phyloP scores from a whole-genome alignment of 37 sponge, comb jelly and placozoan genomes.

The Mnemiopsis leidyi region DNA sequence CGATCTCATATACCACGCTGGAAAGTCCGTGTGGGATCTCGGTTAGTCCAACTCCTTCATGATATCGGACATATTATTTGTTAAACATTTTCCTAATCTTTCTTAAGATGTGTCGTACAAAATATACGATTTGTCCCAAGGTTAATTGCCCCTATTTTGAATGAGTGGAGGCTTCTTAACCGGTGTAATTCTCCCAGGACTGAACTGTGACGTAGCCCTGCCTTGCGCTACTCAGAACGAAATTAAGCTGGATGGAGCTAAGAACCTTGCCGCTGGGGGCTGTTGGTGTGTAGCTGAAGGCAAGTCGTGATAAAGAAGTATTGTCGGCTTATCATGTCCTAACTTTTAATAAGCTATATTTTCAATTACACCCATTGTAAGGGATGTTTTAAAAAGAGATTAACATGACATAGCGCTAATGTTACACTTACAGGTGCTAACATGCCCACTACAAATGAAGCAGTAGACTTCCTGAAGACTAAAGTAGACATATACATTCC shows the following conservation, averaged over 20 bases:
- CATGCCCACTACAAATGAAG: slow-evolving; percentile 40
- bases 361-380: neutral
- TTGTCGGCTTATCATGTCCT: no score
- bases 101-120: no score
- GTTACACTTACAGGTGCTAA: neutral
- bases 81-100: no score
- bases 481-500: slow-evolving; percentile 31
- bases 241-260: neutral
- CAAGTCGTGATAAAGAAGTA: neutral
- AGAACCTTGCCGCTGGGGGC: neutral
- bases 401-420: no score
- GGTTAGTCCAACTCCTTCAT: neutral
- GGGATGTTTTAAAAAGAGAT: no score
- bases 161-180: no score
- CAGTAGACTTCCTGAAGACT: slow-evolving; percentile 28
- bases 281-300: slow-evolving; percentile 54
- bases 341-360: no score
- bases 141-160: no score
- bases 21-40: slow-evolving; percentile 18
- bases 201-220: slow-evolving; percentile 36
- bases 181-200: no score
- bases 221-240: slow-evolving; percentile 37
- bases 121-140: no score
- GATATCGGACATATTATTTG: no score
- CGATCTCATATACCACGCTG: neutral